Conservation (phyloP, 1,140 invertebrate genomes). For the Cydia strobilella region DNA sequence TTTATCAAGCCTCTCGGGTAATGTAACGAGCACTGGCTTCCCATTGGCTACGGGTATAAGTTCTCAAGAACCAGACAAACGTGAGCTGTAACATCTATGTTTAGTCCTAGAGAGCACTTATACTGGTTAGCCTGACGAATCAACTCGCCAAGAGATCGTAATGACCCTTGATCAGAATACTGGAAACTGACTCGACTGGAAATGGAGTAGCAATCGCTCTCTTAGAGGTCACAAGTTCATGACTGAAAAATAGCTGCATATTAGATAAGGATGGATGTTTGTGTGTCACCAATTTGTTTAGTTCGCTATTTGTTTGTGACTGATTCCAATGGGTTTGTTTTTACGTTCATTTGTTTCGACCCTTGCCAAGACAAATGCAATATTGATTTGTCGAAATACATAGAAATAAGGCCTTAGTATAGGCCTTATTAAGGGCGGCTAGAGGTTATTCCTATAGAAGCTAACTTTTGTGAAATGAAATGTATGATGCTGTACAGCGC, state of each 20-base stretch:
- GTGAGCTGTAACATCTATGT: background rate
- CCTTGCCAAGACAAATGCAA: too few species aligned
- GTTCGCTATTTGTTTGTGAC: background rate
- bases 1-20: constrained; percentile 28
- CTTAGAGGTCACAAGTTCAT: background rate
- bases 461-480: too few species aligned
- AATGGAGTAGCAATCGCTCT: constrained; percentile 3
- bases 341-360: background rate
- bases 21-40: constrained; percentile 13
- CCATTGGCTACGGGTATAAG: background rate
- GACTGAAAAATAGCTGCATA: background rate
- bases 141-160: background rate
- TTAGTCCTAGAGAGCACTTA: background rate
- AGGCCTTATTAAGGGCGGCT: too few species aligned
- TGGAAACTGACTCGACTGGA: constrained; percentile 15
- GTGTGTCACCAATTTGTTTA: background rate
- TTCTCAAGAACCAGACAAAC: background rate
- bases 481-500: too few species aligned
- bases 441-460: too few species aligned
- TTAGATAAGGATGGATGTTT: background rate
- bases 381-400: too few species aligned
- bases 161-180: constrained; percentile 9
- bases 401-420: too few species aligned
- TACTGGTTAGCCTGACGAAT: background rate
- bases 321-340: background rate